Conservation (phyloP, 37 sponge, comb jelly and placozoan genomes). For the Diacarnus erythraeanus region DNA sequence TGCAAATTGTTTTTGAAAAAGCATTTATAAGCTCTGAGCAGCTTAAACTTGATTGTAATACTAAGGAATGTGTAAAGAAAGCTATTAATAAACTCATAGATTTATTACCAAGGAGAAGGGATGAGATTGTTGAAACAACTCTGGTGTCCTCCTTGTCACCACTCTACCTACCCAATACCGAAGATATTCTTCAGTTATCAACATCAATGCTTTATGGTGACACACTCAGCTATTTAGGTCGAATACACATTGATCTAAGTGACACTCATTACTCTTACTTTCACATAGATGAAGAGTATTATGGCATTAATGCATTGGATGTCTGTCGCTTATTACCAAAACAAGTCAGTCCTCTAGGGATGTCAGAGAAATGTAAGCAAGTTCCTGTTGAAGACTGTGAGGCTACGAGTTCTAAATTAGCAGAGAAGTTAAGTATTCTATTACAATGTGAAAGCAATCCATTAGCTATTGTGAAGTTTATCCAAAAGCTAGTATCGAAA, state of each 20-base stretch:
- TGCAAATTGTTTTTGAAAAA: conserved; percentile 24
- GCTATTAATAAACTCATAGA: conserved; percentile 3
- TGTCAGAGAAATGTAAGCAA: conserved; percentile 15
- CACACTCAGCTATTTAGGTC: conserved; percentile 7
- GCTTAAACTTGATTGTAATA: conserved; percentile 15
- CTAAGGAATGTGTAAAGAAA: not conserved
- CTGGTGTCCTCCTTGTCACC: not conserved
- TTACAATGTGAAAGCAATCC: not conserved
- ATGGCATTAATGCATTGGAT: conserved; percentile 5
- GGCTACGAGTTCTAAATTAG: not conserved
- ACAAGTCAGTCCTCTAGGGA: conserved; percentile 18
- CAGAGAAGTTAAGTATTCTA: not conserved
- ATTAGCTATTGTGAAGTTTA: not conserved
- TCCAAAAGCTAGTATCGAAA: not conserved
- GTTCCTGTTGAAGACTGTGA: not conserved
- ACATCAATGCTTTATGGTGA: conserved; percentile 34
- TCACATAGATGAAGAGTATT: not conserved
- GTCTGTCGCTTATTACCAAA: conserved; percentile 25
- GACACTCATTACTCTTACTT: not conserved
- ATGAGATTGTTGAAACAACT: not conserved
- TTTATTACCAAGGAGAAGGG: not conserved
- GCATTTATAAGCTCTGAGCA: conserved; percentile 6
- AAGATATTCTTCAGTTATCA: not conserved
- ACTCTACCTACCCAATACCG: conserved; percentile 21
- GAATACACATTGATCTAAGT: not conserved